These are phyloP conservation scores for Agriopis marginaria DNA, from an alignment of 2,888 invertebrate species.

Conservation along the genomic window DNA sequence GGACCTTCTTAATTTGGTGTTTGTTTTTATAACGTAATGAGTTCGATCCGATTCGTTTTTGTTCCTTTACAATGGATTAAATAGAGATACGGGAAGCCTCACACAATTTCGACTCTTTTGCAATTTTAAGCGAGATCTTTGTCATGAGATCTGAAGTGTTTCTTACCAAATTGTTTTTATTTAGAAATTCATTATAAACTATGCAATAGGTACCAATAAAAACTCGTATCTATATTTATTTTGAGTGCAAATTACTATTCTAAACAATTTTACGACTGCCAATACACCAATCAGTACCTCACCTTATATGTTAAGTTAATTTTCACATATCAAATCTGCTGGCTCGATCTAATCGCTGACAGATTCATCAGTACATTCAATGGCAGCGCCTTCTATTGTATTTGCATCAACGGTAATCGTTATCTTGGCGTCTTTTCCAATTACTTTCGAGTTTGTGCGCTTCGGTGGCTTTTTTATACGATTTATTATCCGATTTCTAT, in stretches of 20 bases:
- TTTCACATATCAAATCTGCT: slow-evolving; percentile 44
- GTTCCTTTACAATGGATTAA: background rate
- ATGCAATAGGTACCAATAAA: background rate
- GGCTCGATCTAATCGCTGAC: slow-evolving; percentile 53
- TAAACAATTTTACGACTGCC: slow-evolving; percentile 7
- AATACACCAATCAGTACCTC: slow-evolving; percentile 12
- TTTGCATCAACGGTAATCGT: slow-evolving; percentile 50
- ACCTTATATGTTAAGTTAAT: slow-evolving; percentile 44
- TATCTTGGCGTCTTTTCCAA: slow-evolving; percentile 54
- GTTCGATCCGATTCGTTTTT: background rate
- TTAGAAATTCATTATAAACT: too few species aligned
- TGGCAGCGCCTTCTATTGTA: slow-evolving; percentile 55
- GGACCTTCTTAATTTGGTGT: too few species aligned
- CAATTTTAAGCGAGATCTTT: too few species aligned
- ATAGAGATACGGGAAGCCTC: background rate
- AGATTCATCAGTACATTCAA: slow-evolving; percentile 50
- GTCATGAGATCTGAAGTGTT: too few species aligned
- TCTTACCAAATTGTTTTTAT: too few species aligned
- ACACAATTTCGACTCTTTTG: too few species aligned
- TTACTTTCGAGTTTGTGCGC: slow-evolving; percentile 51
- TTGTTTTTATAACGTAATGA: background rate
- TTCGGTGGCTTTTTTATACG: slow-evolving; percentile 44
- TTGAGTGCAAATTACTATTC: background rate
- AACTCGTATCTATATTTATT: background rate
- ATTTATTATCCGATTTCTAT: slow-evolving; percentile 53